Base-by-base conservation (phyloP, 1,140 invertebrate genomes). In the Drosophila insularis region DNA sequence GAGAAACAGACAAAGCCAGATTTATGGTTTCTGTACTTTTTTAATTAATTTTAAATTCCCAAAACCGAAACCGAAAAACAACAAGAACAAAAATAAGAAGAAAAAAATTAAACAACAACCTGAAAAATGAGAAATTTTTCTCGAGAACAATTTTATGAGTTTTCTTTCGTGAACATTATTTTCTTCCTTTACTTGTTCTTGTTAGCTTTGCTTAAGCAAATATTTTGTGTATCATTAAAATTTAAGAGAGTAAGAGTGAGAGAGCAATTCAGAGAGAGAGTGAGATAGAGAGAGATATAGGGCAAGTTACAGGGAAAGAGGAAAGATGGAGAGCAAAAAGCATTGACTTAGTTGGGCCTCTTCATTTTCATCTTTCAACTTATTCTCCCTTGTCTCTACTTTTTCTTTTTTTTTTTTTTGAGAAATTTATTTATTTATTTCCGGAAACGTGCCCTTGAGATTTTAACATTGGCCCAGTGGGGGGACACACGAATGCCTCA, bases 361-460 rank as follows among this genome's bases (percentile, higher is more conserved):
- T 50, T 50, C 43, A 50, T 50, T 50, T 50, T 50, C 43, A 21
- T 50, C 43, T 50, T 50, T 50, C 43, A 50, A 50, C 43, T 50
- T 46, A 5, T 27, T 50, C 43, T 50, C 17, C 43, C 40, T 75
- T 63, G 74, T 63, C 43, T 67, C 13, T 31, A 50, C 27, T 27
- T 13, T 35, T 65, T 58, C 58, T 64, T 19, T 19, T 65, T 74
- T 73, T 55, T 65, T 62, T 71, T 66, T 39, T 66, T 70, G 59
- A 60, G 74, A 43, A 84, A 68, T 89, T 89, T 89, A 89, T 89
- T 89, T 89, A 89, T 89, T 89, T 89, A 89, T 89, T 89, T 89
- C 84, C 84, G 84, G 84, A 89, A 89, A 89, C 85, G 80, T 84
- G 84, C 84, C 86, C 84, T 89, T 87, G 84, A 89, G 84, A 89